Conservation (phyloP, 2,888 invertebrate species). For the Eledone cirrhosa region DNA sequence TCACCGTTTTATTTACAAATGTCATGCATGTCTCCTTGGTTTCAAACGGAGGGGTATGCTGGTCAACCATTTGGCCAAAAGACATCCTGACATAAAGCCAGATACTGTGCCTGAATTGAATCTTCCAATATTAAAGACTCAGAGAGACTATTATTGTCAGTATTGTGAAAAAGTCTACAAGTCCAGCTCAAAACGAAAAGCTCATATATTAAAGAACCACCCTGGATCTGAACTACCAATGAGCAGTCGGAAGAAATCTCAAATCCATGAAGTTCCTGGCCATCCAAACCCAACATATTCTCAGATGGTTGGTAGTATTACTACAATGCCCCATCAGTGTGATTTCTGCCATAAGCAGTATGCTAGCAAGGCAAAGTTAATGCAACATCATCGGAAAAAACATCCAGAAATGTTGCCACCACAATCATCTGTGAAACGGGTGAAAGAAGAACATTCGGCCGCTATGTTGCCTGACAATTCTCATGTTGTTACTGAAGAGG, state of each 20-base stretch:
- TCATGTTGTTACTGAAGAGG: conserved; percentile 33
- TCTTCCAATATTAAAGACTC: conserved; percentile 80
- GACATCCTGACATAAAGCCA: conserved; percentile 74
- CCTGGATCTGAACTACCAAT: conserved; percentile 78
- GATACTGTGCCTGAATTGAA: conserved; percentile 76
- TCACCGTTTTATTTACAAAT: conserved; percentile 79
- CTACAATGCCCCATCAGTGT: conserved; percentile 78
- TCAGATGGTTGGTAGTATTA: conserved; percentile 78
- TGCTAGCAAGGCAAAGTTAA: conserved; percentile 76
- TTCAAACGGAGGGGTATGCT: conserved; percentile 86
- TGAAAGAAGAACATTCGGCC: conserved; percentile 25
- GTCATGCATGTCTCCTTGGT: conserved; percentile 78
- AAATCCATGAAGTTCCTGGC: conserved; percentile 66
- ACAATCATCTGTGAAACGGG: conserved; percentile 22
- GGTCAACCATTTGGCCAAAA: conserved; percentile 84
- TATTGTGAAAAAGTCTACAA: conserved; percentile 83
- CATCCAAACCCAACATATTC: conserved; percentile 74
- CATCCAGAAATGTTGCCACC: conserved; percentile 60
- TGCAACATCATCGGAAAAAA: conserved; percentile 70
- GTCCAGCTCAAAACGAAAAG: conserved; percentile 84
- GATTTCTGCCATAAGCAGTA: conserved; percentile 88
- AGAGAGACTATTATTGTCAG: conserved; percentile 83
- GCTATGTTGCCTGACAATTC: conserved; percentile 3
- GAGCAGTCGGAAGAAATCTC: conserved; percentile 54
- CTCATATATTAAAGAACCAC: conserved; percentile 83